Base-by-base conservation (phyloP, 92 coral and sea anemone genomes). In the Virgularia gustaviana region DNA sequence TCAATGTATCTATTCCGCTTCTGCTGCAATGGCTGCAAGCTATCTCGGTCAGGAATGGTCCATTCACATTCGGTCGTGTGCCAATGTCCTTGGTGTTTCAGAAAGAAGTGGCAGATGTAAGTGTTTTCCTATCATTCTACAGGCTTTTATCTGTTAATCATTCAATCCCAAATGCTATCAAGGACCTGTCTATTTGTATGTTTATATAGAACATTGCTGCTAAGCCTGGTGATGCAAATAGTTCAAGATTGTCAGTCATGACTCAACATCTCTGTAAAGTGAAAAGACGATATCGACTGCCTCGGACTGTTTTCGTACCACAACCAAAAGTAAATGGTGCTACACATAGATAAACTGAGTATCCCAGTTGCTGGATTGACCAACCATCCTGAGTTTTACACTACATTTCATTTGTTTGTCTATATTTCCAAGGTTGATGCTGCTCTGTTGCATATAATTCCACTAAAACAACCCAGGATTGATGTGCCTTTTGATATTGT, bases 11-110 rank as follows among this genome's bases (percentile, higher is more conserved):
- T 6, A 89, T 94, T 35, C 99, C 99, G 35, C 82, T 94, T 41
- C 88, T 94, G 23, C 89, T 94, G 12, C 99, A 94, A 70, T 94
- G 99, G 99, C 80, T 94, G 20, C 90, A 94, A 57, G 99, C 96
- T 0, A 89, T 94, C 49, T 85, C 96, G 1, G 77, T 65, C 52
- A 83, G 89, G 28, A 84, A 85, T 16, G 99, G 99, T n/a, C 99
- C 99, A 47, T 94, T 94, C 56, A 74, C 57, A 4, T 94, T 94
- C 80, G 99, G 99, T 2, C 81, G 99, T 34, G 88, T 96, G 38
- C 99, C 99, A 0, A 79, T 94, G 95, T 81, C 91, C 54, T 80
- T 94, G 10, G 99, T 94, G 4, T 94, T 94, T 65, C 99, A 94
- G 83, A 94, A 84, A 43, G 99, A 94, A 83, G 99, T 94, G 20